Evolutionary conservation across 1,140 invertebrate genomes (phyloP).

Genomic region (Solenopsis invicta): DNA sequence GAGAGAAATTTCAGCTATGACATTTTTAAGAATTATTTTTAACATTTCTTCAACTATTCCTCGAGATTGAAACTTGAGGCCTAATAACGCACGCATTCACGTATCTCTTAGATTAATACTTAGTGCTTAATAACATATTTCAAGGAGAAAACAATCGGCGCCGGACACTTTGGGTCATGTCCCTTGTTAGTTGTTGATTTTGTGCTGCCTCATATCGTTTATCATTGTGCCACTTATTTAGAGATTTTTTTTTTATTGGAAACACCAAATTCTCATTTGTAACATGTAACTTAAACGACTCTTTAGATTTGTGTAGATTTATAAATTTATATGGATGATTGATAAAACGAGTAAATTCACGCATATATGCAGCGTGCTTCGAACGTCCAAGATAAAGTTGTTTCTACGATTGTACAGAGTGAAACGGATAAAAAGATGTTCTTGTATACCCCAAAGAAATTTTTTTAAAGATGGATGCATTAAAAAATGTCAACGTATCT

Average conservation of each 20-base stretch:
- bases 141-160: constrained; percentile 31
- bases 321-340: too few species aligned
- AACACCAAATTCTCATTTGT: constrained; percentile 9
- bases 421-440: too few species aligned
- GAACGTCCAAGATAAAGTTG: too few species aligned
- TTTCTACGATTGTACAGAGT: too few species aligned
- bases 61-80: not conserved
- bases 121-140: constrained; percentile 29
- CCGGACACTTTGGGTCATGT: constrained; percentile 21
- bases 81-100: not conserved
- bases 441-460: too few species aligned
- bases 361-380: not conserved
- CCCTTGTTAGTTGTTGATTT: constrained; percentile 22
- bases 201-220: not conserved
- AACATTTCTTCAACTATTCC: not conserved
- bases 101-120: not conserved
- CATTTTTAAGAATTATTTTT: not conserved
- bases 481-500: not conserved
- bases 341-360: not conserved
- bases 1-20: not conserved
- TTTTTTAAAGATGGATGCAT: not conserved
- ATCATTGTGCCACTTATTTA: not conserved
- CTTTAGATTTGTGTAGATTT: not conserved
- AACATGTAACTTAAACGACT: not conserved
- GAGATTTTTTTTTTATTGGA: not conserved